Evolutionary conservation across 2,113 vertebrate species (phyloP).

Genomic region (Saguinus midas): DNA sequence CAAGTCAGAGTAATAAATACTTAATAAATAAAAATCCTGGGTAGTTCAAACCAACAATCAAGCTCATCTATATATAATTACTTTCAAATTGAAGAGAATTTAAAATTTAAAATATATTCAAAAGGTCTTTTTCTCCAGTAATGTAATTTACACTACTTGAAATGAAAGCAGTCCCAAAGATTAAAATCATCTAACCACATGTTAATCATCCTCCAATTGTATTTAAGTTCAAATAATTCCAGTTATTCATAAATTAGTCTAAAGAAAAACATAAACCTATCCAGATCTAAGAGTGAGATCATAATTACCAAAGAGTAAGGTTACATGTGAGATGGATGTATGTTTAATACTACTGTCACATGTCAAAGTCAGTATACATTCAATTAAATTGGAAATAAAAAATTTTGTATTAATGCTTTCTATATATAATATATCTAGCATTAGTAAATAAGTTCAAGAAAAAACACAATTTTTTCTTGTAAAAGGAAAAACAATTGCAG

Average conservation of each 20-base stretch:
- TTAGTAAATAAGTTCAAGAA: slow-evolving; percentile 16
- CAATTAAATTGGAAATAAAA: slow-evolving; percentile 38
- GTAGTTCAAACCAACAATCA: slow-evolving; percentile 81
- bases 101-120: slow-evolving; percentile 39
- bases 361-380: background rate
- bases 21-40: slow-evolving; percentile 28
- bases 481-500: background rate
- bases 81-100: slow-evolving; percentile 23
- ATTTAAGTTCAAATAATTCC: slow-evolving; percentile 50
- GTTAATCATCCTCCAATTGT: slow-evolving; percentile 10
- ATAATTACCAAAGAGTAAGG: slow-evolving; percentile 5
- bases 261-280: slow-evolving; percentile 43
- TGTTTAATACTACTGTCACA: background rate
- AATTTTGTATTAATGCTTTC: background rate
- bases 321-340: background rate
- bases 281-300: background rate
- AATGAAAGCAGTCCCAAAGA: slow-evolving; percentile 33
- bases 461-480: background rate
- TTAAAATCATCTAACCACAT: slow-evolving; percentile 49
- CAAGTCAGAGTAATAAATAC: slow-evolving; percentile 30
- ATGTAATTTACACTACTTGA: background rate
- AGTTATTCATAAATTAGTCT: slow-evolving; percentile 12
- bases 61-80: background rate
- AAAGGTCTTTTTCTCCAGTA: background rate
- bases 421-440: slow-evolving; percentile 13